phyloP scores from a whole-genome alignment of 2,888 invertebrate genomes.

The Gasteruption jaculator region DNA sequence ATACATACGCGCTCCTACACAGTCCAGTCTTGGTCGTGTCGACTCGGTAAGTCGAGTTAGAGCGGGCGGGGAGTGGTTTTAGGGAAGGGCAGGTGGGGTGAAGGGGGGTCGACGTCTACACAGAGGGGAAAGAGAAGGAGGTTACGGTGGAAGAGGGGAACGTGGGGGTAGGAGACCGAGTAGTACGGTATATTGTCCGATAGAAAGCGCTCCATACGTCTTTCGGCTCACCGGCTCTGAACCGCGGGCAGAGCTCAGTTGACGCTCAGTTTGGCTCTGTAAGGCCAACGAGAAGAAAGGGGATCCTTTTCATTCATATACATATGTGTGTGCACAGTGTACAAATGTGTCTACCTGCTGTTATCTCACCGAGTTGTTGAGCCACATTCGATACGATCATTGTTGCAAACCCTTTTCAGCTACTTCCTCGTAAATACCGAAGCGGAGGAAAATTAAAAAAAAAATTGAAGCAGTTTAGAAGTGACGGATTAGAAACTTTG shows the following conservation, averaged over 20 bases:
- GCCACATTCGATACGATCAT: neutral
- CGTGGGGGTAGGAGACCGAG: constrained; percentile 26
- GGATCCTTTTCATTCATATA: constrained; percentile 36
- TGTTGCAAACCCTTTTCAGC: too few species aligned
- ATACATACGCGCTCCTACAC: too few species aligned
- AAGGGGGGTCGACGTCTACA: constrained; percentile 16
- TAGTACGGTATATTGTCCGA: constrained; percentile 39
- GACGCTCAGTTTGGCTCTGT: constrained; percentile 53
- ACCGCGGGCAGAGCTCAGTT: constrained; percentile 56
- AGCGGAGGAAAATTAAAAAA: too few species aligned
- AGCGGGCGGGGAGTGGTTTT: constrained; percentile 5
- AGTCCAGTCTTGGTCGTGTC: too few species aligned
- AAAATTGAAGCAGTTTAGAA: too few species aligned
- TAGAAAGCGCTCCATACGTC: constrained; percentile 57
- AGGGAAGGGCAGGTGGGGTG: constrained; percentile 5
- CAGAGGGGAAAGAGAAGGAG: constrained; percentile 40
- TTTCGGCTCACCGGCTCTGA: constrained; percentile 50
- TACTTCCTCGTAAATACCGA: too few species aligned
- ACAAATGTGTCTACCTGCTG: constrained; percentile 1
- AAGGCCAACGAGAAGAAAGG: constrained; percentile 49
- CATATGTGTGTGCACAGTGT: constrained; percentile 30
- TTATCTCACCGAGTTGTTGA: neutral
- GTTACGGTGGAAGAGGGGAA: constrained; percentile 48
- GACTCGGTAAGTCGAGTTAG: constrained; percentile 1
- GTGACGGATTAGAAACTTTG: too few species aligned